These are phyloP conservation scores for Thereva unica DNA, from an alignment of 2,888 invertebrate species.

Conservation along the genomic window DNA sequence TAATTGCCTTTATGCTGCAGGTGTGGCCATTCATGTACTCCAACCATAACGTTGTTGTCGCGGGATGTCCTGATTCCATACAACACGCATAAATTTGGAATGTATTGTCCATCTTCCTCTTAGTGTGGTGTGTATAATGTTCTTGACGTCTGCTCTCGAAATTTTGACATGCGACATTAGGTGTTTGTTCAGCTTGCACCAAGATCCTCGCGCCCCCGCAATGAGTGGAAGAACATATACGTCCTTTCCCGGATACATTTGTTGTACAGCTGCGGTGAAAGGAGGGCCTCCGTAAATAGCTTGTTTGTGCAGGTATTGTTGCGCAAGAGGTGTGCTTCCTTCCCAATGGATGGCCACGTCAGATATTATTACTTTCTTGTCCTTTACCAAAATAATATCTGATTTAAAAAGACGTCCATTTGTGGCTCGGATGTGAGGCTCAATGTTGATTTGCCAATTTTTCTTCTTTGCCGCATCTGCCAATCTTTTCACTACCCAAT, in stretches of 20 bases:
- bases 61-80: too few species aligned
- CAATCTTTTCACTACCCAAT: not conserved
- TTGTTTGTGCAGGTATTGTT: not conserved
- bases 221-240: slow-evolving; percentile 49
- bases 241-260: slow-evolving; percentile 46
- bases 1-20: slow-evolving; percentile 44
- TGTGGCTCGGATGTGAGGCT: not conserved
- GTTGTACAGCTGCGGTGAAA: not conserved
- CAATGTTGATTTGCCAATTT: not conserved
- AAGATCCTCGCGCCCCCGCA: slow-evolving; percentile 43
- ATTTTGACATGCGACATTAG: too few species aligned
- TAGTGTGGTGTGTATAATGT: slow-evolving; percentile 43
- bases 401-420: not conserved
- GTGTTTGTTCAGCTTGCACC: too few species aligned
- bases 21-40: not conserved
- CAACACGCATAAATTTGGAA: slow-evolving; percentile 42
- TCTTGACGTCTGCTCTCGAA: too few species aligned
- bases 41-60: too few species aligned
- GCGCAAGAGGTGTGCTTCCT: not conserved
- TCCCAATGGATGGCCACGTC: slow-evolving; percentile 2
- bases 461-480: not conserved
- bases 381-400: not conserved
- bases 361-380: not conserved
- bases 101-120: too few species aligned
- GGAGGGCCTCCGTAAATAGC: not conserved